Conservation (phyloP, 2,797 vertebrate genomes). For the Notolabrus celidotus region DNA sequence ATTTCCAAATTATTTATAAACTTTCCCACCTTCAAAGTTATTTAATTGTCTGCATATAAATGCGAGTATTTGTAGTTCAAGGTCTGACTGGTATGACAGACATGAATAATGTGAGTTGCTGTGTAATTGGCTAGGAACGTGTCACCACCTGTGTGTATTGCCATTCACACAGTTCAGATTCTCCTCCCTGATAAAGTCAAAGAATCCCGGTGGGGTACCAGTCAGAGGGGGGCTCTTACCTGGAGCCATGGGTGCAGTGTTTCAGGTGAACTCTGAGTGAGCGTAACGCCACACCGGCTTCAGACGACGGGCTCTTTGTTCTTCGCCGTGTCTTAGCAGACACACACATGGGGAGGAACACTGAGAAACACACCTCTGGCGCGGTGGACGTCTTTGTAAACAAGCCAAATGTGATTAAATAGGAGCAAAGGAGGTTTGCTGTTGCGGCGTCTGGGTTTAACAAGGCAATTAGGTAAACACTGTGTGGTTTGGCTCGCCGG, state of each 20-base stretch:
- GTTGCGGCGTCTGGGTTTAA: constrained; percentile 25
- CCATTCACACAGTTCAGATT: constrained; percentile 80
- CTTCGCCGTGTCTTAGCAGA: constrained; percentile 72
- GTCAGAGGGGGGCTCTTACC: constrained; percentile 75
- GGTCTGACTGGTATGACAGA: constrained; percentile 47
- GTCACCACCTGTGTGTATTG: constrained; percentile 75
- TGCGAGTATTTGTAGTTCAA: constrained; percentile 11
- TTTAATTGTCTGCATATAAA: constrained; percentile 10
- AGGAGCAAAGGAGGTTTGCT: constrained; percentile 38
- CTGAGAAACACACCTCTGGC: constrained; percentile 59
- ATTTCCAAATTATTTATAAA: not conserved
- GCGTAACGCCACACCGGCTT: constrained; percentile 83
- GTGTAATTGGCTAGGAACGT: constrained; percentile 69
- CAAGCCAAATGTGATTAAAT: constrained; percentile 46
- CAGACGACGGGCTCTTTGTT: constrained; percentile 80
- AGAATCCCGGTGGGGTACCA: constrained; percentile 70
- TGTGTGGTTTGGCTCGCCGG: constrained; percentile 57
- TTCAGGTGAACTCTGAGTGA: constrained; percentile 84
- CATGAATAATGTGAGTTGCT: constrained; percentile 51
- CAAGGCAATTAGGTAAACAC: constrained; percentile 60
- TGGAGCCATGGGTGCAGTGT: constrained; percentile 83
- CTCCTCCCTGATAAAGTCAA: constrained; percentile 71
- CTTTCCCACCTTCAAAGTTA: not conserved
- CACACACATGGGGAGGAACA: constrained; percentile 52
- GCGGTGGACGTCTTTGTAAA: constrained; percentile 45